Base-by-base conservation (phyloP, 1,140 invertebrate species). In the Pogonomyrmex barbatus region DNA sequence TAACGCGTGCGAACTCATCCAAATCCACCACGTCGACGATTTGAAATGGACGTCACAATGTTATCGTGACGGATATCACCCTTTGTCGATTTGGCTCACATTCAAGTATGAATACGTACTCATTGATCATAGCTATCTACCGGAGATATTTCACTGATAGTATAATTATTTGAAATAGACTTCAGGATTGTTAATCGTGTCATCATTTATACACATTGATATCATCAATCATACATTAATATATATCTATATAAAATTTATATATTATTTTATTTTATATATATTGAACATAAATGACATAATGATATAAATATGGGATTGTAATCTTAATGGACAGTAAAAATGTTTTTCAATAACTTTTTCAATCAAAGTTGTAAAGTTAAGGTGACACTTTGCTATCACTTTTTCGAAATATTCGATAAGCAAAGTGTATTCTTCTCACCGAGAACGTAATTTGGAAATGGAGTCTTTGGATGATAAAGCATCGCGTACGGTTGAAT, bases 391-490 rank as follows among this genome's bases (percentile, higher is more conserved):
- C 77, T 65, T 65, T 36, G 24, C 56, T n/a, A 45, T 76, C 17
- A 4, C 54, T 30, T 60, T 76, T 63, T 12, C 45, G 76, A 81
- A 70, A 82, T 70, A 54, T 73, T 24, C 71, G 52, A 33, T 56
- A 52, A 58, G 45, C 65, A 85, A 87, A 73, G 82, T 62, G 54
- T 68, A 84, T 87, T 87, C 73, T 68, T 62, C 68, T 67, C 58
- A 52, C 56, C 47, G 71, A 71, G 73, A 52, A 63, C 56, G 78
- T 62, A 90, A 89, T 90, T 71, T 87, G 56, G 67, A 70, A 71
- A 83, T 86, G 85, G 77, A 83, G 56, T 86, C 77, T 50, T n/a
- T n/a, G 36, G 47, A 30, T 56, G 78, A 47, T 68, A 47, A 39
- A 81, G 77, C 50, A 65, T n/a, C 9, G 50, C 67, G 47, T 68